These are phyloP conservation scores for Cephus runcator DNA, from an alignment of 2,888 invertebrate species.

Conservation along the genomic window DNA sequence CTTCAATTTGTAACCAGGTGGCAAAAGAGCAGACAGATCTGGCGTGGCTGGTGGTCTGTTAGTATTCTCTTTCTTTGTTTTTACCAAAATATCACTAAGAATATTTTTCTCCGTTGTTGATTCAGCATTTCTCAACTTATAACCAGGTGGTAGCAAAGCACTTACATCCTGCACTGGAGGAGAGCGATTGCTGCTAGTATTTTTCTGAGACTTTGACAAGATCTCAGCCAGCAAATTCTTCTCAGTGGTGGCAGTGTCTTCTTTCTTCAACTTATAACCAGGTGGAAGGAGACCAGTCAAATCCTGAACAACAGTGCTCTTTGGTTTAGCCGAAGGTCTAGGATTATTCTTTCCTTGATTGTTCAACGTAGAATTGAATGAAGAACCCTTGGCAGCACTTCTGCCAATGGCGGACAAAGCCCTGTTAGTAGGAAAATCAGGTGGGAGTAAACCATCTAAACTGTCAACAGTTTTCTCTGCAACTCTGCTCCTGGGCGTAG, in stretches of 20 bases:
- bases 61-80: constrained; percentile 39
- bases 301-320: not conserved
- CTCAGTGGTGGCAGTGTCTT: constrained; percentile 45
- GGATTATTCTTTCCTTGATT: not conserved
- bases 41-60: constrained; percentile 33
- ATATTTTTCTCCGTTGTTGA: constrained; percentile 54
- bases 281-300: constrained; percentile 68
- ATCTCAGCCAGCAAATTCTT: not conserved
- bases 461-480: constrained; percentile 69
- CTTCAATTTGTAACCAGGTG: constrained; percentile 73
- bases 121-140: constrained; percentile 66
- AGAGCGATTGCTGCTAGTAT: constrained; percentile 31
- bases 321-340: not conserved
- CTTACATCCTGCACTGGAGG: constrained; percentile 66
- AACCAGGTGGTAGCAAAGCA: constrained; percentile 74
- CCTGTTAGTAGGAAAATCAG: constrained; percentile 66
- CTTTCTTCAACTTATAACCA: constrained; percentile 70
- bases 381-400: not conserved
- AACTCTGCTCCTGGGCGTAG: constrained; percentile 8
- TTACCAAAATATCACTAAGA: constrained; percentile 54
- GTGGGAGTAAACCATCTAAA: constrained; percentile 71
- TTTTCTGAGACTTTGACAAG: constrained; percentile 36
- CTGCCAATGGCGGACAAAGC: not conserved
- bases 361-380: not conserved
- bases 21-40: constrained; percentile 72